A percentile compares a stretch with the other conserved stretches of the same genome.
These are phyloP conservation scores for Fragum whitleyi DNA, from an alignment of 2,888 invertebrate species.

Conservation along the genomic window DNA sequence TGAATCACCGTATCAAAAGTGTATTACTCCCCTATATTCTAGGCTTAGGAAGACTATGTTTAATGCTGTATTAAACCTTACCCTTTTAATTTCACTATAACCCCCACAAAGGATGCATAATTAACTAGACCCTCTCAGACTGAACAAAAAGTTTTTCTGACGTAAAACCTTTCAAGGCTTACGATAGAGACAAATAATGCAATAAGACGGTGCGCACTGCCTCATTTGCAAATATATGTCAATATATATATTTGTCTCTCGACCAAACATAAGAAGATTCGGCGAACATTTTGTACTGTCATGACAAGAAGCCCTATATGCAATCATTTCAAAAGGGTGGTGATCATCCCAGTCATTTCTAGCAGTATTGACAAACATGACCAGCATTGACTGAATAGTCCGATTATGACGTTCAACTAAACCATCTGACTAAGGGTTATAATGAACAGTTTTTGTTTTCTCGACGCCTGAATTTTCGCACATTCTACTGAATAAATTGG, in stretches of 20 bases:
- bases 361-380: conserved; percentile 54
- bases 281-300: too few relatives aligned
- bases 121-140: not conserved
- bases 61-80: too few relatives aligned
- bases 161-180: not conserved
- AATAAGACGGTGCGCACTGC: not conserved
- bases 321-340: conserved; percentile 39
- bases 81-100: too few relatives aligned
- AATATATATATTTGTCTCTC: not conserved
- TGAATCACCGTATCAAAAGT: too few relatives aligned
- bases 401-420: too few relatives aligned
- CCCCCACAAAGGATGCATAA: not conserved
- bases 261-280: too few relatives aligned
- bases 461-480: conserved; percentile 27
- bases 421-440: conserved; percentile 45
- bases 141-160: conserved; percentile 2
- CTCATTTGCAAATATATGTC: not conserved
- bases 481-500: conserved; percentile 52
- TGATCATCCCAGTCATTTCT: conserved; percentile 62
- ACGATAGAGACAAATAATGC: not conserved
- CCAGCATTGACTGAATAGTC: conserved; percentile 54
- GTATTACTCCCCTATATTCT: not conserved
- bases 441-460: conserved; percentile 38
- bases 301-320: too few relatives aligned
- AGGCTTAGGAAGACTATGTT: too few relatives aligned